Evolutionary conservation across 2,113 vertebrate genomes (phyloP).

Genomic region (Scartelaos histophorus): DNA sequence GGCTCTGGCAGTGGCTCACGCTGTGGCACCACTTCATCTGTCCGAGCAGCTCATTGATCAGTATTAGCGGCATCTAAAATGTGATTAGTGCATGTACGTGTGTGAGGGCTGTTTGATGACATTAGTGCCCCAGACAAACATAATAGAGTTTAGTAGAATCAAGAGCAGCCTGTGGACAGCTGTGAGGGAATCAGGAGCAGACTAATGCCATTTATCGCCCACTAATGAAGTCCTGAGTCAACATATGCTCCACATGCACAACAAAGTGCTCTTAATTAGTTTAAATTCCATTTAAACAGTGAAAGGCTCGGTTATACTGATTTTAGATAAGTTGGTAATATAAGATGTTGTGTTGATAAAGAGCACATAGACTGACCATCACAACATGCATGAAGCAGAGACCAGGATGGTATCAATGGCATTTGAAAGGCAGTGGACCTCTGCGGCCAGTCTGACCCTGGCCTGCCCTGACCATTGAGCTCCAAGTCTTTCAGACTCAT

Average conservation of each 20-base stretch:
- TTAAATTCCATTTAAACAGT: neutral
- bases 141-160: conserved; percentile 63
- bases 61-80: conserved; percentile 48
- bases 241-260: conserved; percentile 47
- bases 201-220: conserved; percentile 56
- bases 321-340: neutral
- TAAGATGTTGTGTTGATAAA: neutral
- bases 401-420: conserved; percentile 54
- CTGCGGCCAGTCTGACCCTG: conserved; percentile 71
- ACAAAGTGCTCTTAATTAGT: neutral
- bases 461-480: conserved; percentile 62
- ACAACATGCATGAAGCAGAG: conserved; percentile 23
- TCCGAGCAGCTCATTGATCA: conserved; percentile 50
- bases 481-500: conserved; percentile 59
- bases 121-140: conserved; percentile 52
- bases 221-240: conserved; percentile 71
- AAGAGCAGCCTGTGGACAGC: conserved; percentile 39
- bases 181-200: conserved; percentile 56
- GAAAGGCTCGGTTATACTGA: neutral
- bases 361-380: neutral
- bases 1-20: conserved; percentile 14
- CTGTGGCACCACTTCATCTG: conserved; percentile 18
- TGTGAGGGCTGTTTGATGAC: conserved; percentile 58
- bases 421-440: conserved; percentile 67
- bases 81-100: conserved; percentile 60